Percentiles rank a stretch among this genome's conserved stretches.
Conservation (phyloP, 2,888 invertebrate species). For the Rapana venosa region DNA sequence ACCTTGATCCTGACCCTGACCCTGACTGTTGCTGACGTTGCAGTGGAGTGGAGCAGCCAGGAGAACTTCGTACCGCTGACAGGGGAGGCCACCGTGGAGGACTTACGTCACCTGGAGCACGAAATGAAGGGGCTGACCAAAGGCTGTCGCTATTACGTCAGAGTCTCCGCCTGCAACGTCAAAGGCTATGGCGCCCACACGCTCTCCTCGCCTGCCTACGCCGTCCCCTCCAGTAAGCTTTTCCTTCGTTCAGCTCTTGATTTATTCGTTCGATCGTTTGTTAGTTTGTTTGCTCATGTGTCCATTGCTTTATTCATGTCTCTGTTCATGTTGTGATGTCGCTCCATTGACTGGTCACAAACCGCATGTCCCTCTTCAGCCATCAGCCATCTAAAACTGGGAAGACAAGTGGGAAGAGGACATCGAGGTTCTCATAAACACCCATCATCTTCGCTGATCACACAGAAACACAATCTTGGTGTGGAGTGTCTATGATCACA, state of each 20-base stretch:
- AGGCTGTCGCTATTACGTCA: constrained; percentile 91
- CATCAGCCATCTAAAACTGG: too few relatives aligned
- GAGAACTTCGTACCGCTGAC: constrained; percentile 90
- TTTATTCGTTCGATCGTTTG: neutral
- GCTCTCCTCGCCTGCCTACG: constrained; percentile 88
- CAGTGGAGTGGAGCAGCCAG: constrained; percentile 95
- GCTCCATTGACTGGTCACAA: too few relatives aligned
- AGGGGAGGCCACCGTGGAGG: constrained; percentile 85
- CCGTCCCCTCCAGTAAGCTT: constrained; percentile 92
- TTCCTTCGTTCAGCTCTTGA: neutral
- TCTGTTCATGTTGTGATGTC: too few relatives aligned
- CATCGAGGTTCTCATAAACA: too few relatives aligned
- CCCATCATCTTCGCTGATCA: too few relatives aligned
- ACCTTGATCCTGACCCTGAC: too few relatives aligned
- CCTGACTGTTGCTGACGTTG: neutral
- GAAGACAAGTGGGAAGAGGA: too few relatives aligned
- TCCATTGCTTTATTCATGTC: neutral
- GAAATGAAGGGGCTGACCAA: constrained; percentile 86
- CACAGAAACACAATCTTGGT: too few relatives aligned
- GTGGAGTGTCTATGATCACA: too few relatives aligned
- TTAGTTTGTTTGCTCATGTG: neutral
- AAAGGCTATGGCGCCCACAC: constrained; percentile 92
- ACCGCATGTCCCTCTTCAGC: too few relatives aligned
- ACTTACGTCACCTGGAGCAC: constrained; percentile 83
- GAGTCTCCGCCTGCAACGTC: constrained; percentile 93